Percentiles rank a stretch among this genome's conserved stretches.
Conservation (phyloP, 1,140 invertebrate genomes). For the Scaptomyza montana region DNA sequence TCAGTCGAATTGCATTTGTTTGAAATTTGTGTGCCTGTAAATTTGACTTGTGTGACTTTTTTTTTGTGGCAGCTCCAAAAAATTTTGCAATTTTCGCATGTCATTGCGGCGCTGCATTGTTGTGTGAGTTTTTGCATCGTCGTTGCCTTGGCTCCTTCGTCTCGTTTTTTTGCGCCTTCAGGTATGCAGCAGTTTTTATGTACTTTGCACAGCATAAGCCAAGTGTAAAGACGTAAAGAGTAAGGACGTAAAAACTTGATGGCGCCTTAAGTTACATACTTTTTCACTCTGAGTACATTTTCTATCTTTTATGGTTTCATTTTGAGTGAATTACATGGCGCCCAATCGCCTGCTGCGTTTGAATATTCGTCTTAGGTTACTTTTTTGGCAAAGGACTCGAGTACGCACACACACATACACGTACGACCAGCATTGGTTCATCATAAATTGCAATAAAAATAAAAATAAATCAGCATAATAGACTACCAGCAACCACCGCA, state of each 20-base stretch:
- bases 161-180: conserved; percentile 36
- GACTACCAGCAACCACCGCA: conserved; percentile 63
- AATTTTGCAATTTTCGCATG: conserved; percentile 16
- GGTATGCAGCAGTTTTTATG: conserved; percentile 45
- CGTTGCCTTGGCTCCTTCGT: conserved; percentile 3
- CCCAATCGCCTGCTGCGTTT: conserved; percentile 40
- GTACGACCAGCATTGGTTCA: conserved; percentile 4
- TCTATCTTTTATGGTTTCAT: conserved; percentile 38
- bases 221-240: background rate
- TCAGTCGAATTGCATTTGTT: conserved; percentile 12
- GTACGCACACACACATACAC: background rate
- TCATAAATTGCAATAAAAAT: conserved; percentile 79
- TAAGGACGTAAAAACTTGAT: conserved; percentile 12
- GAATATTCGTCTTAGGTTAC: conserved; percentile 13
- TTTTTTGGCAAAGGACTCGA: conserved; percentile 15
- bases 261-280: conserved; percentile 27
- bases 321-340: conserved; percentile 59
- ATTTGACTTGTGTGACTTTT: background rate
- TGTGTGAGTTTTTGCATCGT: too few species aligned
- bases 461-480: conserved; percentile 81
- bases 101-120: background rate
- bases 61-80: background rate
- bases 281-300: background rate
- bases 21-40: conserved; percentile 3
- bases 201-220: conserved; percentile 6